A percentile compares a stretch with the other conserved stretches of the same genome.
Conservation (phyloP, 2,797 vertebrate genomes). For the Petrocephalus sullivani region DNA sequence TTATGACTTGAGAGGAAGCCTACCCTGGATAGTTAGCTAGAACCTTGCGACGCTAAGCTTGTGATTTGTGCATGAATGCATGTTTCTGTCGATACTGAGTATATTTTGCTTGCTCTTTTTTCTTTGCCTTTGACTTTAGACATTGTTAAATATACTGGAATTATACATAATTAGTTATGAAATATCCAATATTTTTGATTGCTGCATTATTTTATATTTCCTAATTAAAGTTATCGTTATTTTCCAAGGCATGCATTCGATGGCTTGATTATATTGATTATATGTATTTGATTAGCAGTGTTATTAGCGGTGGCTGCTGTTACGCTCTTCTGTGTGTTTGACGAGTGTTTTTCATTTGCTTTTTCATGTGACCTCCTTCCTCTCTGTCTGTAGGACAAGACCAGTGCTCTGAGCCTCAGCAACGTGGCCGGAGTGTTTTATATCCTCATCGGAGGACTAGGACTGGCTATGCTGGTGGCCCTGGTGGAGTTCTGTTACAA, state of each 20-base stretch:
- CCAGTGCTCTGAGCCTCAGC: constrained; percentile 91
- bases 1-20: background rate
- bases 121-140: background rate
- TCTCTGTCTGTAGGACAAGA: constrained; percentile 81
- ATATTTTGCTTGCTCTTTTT: background rate
- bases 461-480: constrained; percentile 97
- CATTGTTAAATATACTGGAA: background rate
- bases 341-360: background rate
- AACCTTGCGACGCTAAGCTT: constrained; percentile 32
- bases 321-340: background rate
- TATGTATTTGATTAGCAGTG: background rate
- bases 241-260: background rate
- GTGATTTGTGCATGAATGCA: constrained; percentile 45
- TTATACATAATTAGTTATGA: background rate
- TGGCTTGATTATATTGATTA: background rate
- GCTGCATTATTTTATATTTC: background rate
- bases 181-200: background rate
- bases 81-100: constrained; percentile 27
- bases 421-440: constrained; percentile 97
- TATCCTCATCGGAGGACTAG: constrained; percentile 95
- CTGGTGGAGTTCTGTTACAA: constrained; percentile 99
- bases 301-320: background rate
- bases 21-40: background rate
- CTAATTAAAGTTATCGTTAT: background rate
- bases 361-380: constrained; percentile 36